Percentiles rank a stretch among this genome's conserved stretches.
These are phyloP conservation scores for Nasonovia ribisnigri DNA, from an alignment of 2,888 invertebrate genomes.

Conservation along the genomic window DNA sequence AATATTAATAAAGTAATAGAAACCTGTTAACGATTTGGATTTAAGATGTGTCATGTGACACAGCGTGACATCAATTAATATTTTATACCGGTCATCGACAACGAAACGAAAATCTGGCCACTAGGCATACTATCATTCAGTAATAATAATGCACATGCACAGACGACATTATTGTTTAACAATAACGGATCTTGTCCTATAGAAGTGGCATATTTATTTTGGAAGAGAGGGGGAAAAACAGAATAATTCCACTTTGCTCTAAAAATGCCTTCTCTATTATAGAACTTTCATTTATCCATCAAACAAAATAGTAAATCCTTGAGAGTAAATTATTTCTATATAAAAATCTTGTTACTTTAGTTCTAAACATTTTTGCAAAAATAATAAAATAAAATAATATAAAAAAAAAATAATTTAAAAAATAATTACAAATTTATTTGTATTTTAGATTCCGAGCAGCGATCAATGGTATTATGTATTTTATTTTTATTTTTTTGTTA, in stretches of 20 bases:
- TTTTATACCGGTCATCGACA: neutral
- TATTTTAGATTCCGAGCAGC: neutral
- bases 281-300: neutral
- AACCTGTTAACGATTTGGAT: neutral
- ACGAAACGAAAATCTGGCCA: neutral
- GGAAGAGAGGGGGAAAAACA: too few relatives aligned
- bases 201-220: neutral
- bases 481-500: neutral
- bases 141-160: neutral
- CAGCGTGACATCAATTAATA: neutral
- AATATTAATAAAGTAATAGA: neutral
- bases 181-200: neutral
- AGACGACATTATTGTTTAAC: neutral
- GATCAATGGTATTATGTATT: neutral
- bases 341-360: neutral
- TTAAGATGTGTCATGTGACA: neutral
- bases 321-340: neutral
- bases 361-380: too few relatives aligned
- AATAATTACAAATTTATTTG: neutral
- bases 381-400: too few relatives aligned
- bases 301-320: slow-evolving; percentile 11
- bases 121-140: neutral
- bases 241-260: neutral
- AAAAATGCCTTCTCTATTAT: neutral
- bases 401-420: neutral